A percentile compares a stretch with the other conserved stretches of the same genome.
These are phyloP conservation scores for Aradophagus sp. DNA, from an alignment of 1,140 invertebrate genomes.

Conservation along the genomic window DNA sequence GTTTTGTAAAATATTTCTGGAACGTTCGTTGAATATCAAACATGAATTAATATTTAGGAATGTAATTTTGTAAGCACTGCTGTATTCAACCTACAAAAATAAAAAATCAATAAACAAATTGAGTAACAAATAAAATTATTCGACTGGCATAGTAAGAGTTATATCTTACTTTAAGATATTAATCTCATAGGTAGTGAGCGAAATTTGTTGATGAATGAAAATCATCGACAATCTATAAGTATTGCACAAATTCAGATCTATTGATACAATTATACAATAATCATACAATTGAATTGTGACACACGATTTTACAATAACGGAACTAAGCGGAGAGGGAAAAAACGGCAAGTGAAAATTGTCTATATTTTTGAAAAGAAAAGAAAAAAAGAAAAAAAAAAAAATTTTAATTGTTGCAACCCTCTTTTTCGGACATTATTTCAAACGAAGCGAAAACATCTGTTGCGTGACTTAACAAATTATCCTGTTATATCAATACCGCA, in stretches of 20 bases:
- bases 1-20: too few relatives aligned
- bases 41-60: too few relatives aligned
- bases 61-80: too few relatives aligned
- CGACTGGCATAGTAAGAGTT: too few relatives aligned
- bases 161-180: too few relatives aligned
- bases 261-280: conserved; percentile 38
- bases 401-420: conserved; percentile 20
- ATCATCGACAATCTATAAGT: conserved; percentile 1
- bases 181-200: too few relatives aligned
- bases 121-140: too few relatives aligned
- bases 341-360: conserved; percentile 28
- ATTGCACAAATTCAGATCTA: conserved; percentile 34
- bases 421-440: conserved; percentile 32
- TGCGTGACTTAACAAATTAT: conserved; percentile 52
- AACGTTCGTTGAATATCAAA: too few relatives aligned
- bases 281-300: conserved; percentile 25
- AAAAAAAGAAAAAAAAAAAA: too few relatives aligned
- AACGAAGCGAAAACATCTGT: conserved; percentile 41
- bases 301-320: conserved; percentile 13
- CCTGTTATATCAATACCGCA: conserved; percentile 46
- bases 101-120: too few relatives aligned
- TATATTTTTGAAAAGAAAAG: conserved; percentile 26
- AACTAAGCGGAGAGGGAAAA: conserved; percentile 7
- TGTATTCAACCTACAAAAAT: too few relatives aligned
- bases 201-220: too few relatives aligned